Evolutionary conservation across 2,888 invertebrate genomes (phyloP).

Genomic region (Enoplolaimus lenunculus): DNA sequence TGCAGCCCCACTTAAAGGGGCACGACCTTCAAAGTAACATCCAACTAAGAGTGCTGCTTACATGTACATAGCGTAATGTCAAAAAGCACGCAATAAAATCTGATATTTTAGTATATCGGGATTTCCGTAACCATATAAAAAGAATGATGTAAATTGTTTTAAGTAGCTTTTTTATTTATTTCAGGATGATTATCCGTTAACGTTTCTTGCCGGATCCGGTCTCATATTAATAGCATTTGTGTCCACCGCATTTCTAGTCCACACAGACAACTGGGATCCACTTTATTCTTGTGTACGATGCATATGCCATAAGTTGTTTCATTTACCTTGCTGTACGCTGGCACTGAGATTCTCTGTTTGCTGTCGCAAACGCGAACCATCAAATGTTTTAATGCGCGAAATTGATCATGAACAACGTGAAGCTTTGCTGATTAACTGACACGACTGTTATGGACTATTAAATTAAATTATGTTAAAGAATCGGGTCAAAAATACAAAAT

Average conservation of each 20-base stretch:
- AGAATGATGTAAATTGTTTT: too few relatives aligned
- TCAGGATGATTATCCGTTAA: constrained; percentile 45
- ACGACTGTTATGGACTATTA: too few relatives aligned
- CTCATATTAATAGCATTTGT: constrained; percentile 64
- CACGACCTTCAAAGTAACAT: too few relatives aligned
- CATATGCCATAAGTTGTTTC: constrained; percentile 36
- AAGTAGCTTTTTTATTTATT: too few relatives aligned
- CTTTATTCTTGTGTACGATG: constrained; percentile 44
- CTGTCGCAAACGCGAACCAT: not conserved
- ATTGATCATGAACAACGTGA: constrained; percentile 56
- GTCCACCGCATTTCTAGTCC: constrained; percentile 55
- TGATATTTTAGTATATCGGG: too few relatives aligned
- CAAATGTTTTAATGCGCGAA: constrained; percentile 43
- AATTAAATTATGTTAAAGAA: too few relatives aligned
- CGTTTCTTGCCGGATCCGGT: constrained; percentile 62
- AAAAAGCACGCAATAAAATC: too few relatives aligned
- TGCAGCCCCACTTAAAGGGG: too few relatives aligned
- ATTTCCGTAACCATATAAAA: too few relatives aligned
- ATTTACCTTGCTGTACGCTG: constrained; percentile 25
- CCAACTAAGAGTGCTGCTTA: too few relatives aligned
- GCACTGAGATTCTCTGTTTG: not conserved
- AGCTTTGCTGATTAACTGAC: constrained; percentile 50
- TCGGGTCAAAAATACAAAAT: too few relatives aligned
- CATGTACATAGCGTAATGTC: too few relatives aligned
- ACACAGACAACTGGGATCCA: constrained; percentile 70